Percentiles rank a stretch among this genome's conserved stretches.
phyloP scores from a whole-genome alignment of 2,113 vertebrate species.

The Pseudolaguvia tuberculata region DNA sequence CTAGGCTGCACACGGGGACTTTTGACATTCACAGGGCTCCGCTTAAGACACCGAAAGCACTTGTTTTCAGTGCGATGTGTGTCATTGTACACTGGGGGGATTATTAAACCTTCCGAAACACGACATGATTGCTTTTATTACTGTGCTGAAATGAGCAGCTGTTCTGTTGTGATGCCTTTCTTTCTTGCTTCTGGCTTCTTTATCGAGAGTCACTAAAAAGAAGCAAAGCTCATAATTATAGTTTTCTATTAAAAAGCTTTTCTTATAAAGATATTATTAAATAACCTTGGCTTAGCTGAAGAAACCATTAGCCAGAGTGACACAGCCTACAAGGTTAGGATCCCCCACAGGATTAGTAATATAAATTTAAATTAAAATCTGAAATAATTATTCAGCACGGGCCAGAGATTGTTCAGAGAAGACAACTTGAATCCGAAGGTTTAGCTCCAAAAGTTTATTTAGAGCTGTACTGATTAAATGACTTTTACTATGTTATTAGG shows the following conservation, averaged over 20 bases:
- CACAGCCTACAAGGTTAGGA: background rate
- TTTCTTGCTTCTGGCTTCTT: background rate
- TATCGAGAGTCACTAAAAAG: background rate
- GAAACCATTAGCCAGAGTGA: background rate
- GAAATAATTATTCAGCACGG: constrained; percentile 4
- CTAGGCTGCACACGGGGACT: constrained; percentile 11
- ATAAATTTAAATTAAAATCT: background rate
- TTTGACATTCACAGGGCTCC: background rate
- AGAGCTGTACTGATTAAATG: background rate
- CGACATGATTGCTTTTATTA: constrained; percentile 24
- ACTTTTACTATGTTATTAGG: background rate
- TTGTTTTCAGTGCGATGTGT: background rate
- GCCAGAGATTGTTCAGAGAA: background rate
- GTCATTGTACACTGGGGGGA: background rate
- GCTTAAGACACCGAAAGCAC: constrained; percentile 11
- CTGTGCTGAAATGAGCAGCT: background rate
- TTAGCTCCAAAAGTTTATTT: background rate
- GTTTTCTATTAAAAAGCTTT: constrained; percentile 6
- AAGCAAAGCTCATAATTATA: background rate
- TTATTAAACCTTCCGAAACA: constrained; percentile 16
- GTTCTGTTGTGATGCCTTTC: constrained; percentile 16
- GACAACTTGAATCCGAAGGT: background rate
- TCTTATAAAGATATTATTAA: background rate
- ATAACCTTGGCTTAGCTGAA: constrained; percentile 10
- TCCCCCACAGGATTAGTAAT: constrained; percentile 2